Conservation (phyloP, 2,113 vertebrate species). For the Triplophysa dalaica region DNA sequence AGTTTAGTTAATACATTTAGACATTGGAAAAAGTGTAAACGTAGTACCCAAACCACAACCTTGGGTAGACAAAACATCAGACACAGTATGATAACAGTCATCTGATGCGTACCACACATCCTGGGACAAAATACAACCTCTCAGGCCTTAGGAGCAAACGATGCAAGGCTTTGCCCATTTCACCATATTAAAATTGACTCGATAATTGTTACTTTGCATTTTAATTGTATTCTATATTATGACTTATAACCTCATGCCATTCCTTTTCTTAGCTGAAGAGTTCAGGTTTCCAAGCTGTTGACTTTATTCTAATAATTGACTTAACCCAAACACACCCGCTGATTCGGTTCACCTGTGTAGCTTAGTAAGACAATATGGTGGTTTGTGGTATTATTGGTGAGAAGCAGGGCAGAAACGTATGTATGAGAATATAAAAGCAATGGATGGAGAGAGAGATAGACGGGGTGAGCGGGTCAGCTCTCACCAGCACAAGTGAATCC, state of each 20-base stretch:
- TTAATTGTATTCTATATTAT: neutral
- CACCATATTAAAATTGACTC: neutral
- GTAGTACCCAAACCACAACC: neutral
- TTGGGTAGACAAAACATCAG: neutral
- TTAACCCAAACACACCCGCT: slow-evolving; percentile 38
- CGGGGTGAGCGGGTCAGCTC: neutral
- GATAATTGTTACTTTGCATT: neutral
- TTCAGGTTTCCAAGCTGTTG: slow-evolving; percentile 9
- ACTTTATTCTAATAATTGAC: slow-evolving; percentile 17
- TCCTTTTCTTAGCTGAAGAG: neutral
- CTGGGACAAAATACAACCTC: neutral
- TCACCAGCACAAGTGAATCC: slow-evolving; percentile 19
- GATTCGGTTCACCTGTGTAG: slow-evolving; percentile 25
- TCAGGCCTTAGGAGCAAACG: neutral
- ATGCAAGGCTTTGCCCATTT: neutral
- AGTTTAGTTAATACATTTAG: neutral
- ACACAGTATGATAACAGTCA: neutral
- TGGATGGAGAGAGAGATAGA: neutral
- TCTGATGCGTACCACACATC: neutral
- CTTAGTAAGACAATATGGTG: slow-evolving; percentile 17
- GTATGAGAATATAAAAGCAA: slow-evolving; percentile 1
- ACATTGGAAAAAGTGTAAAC: neutral
- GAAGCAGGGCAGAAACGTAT: slow-evolving; percentile 1
- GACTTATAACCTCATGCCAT: neutral
- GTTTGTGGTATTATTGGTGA: slow-evolving; percentile 22